Evolutionary conservation across 2,113 vertebrate species (phyloP).

Genomic region (Elephas maximus): DNA sequence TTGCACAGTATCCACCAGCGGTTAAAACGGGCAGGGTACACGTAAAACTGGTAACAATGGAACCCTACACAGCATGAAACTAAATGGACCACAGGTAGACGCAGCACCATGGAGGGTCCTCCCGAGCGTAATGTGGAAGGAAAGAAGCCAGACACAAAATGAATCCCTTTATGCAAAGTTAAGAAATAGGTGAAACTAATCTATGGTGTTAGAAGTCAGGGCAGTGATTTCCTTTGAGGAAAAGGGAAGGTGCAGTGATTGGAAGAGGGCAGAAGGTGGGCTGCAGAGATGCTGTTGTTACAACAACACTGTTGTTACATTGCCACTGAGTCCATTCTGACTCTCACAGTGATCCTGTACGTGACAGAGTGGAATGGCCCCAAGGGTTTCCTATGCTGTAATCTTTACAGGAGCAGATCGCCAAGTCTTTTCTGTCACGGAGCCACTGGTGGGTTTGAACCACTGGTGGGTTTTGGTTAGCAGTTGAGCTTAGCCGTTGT

Average conservation of each 20-base stretch:
- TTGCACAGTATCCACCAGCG: neutral
- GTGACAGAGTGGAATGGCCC: neutral
- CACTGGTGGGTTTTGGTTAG: neutral
- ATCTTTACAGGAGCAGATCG: neutral
- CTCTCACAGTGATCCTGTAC: neutral
- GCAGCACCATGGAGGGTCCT: neutral
- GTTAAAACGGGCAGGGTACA: neutral
- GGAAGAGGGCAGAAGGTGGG: neutral
- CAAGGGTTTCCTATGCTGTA: neutral
- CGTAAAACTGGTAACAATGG: neutral
- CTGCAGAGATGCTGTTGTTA: neutral
- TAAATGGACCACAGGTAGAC: neutral
- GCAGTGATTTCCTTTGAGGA: neutral
- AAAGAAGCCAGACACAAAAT: conserved; percentile 33
- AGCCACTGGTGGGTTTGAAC: neutral
- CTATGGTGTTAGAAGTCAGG: neutral
- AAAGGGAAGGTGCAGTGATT: neutral
- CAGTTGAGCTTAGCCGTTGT: neutral
- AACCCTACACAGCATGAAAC: neutral
- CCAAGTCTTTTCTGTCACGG: neutral
- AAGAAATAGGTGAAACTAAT: conserved; percentile 6
- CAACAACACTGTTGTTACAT: neutral
- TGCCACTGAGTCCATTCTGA: neutral
- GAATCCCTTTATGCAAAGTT: neutral
- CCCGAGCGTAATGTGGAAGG: neutral